Percentiles rank a stretch among this genome's conserved stretches.
Conservation (phyloP, 2,888 invertebrate species). For the Sabatieria punctata region DNA sequence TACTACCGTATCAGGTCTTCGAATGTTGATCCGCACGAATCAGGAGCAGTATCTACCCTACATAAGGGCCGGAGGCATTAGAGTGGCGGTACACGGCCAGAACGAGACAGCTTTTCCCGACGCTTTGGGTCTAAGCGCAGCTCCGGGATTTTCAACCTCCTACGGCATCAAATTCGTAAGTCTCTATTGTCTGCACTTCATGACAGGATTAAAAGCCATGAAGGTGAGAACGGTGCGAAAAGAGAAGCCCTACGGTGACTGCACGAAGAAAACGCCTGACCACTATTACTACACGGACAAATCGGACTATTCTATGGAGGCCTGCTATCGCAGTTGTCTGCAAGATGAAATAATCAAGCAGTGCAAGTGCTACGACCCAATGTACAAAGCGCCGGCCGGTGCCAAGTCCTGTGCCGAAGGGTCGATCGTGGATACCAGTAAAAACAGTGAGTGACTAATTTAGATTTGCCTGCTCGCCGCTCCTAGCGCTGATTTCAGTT, state of each 20-base stretch:
- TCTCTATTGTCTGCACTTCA: neutral
- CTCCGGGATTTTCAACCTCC: slow-evolving; percentile 26
- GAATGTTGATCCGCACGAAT: slow-evolving; percentile 19
- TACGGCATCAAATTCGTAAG: slow-evolving; percentile 27
- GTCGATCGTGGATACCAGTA: slow-evolving; percentile 5
- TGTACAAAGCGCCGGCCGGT: slow-evolving; percentile 7
- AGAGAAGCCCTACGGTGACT: slow-evolving; percentile 30
- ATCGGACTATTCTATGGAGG: slow-evolving; percentile 24
- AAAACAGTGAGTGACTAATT: slow-evolving; percentile 7
- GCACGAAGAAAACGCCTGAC: slow-evolving; percentile 14
- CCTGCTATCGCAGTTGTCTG: slow-evolving; percentile 33
- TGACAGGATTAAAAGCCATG: neutral
- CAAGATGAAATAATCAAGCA: slow-evolving; percentile 23
- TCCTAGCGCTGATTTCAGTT: slow-evolving; percentile 12
- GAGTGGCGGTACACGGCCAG: slow-evolving; percentile 31
- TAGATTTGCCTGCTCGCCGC: neutral
- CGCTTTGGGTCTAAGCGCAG: slow-evolving; percentile 26
- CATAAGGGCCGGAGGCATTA: slow-evolving; percentile 31
- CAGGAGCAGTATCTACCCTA: slow-evolving; percentile 25
- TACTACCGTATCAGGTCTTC: slow-evolving; percentile 12
- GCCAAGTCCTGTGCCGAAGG: neutral
- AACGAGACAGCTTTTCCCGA: slow-evolving; percentile 19
- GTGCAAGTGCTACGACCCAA: slow-evolving; percentile 31
- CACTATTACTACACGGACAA: slow-evolving; percentile 16
- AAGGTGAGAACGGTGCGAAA: slow-evolving; percentile 24